phyloP scores from a whole-genome alignment of 2,113 vertebrate genomes.

The Phylloscopus trochiloides region DNA sequence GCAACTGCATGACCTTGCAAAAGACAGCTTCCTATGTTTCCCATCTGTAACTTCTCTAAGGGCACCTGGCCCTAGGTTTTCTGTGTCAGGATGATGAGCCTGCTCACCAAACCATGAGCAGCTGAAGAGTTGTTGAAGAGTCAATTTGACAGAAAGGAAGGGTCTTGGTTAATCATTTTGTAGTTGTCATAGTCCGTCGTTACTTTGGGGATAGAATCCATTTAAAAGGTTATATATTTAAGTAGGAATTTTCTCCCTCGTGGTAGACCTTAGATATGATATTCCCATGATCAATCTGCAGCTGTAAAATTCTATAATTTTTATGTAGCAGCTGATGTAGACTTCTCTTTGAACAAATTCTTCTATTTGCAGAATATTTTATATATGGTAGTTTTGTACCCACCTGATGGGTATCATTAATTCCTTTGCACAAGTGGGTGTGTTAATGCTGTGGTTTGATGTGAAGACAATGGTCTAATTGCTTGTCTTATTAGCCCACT shows the following conservation, averaged over 20 bases:
- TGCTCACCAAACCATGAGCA: background rate
- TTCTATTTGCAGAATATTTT: background rate
- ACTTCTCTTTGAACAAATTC: background rate
- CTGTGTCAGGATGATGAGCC: background rate
- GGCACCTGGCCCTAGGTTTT: background rate
- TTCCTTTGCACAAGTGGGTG: background rate
- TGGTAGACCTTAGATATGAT: background rate
- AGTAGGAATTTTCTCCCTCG: background rate
- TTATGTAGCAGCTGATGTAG: background rate
- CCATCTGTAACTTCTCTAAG: background rate
- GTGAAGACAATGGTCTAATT: background rate
- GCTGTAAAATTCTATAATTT: background rate
- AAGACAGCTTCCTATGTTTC: background rate
- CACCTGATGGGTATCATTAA: background rate
- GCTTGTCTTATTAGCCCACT: background rate
- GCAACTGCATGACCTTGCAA: background rate
- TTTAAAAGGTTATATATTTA: background rate
- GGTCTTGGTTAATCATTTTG: background rate
- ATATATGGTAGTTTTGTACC: background rate
- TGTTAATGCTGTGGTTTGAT: background rate
- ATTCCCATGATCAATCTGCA: background rate
- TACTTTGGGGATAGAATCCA: background rate
- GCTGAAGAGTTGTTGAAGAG: background rate
- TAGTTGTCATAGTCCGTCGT: fast-evolving
- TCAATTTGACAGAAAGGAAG: background rate